Base-by-base conservation (phyloP, 2,888 invertebrate genomes). In the Rotaria macrura region DNA sequence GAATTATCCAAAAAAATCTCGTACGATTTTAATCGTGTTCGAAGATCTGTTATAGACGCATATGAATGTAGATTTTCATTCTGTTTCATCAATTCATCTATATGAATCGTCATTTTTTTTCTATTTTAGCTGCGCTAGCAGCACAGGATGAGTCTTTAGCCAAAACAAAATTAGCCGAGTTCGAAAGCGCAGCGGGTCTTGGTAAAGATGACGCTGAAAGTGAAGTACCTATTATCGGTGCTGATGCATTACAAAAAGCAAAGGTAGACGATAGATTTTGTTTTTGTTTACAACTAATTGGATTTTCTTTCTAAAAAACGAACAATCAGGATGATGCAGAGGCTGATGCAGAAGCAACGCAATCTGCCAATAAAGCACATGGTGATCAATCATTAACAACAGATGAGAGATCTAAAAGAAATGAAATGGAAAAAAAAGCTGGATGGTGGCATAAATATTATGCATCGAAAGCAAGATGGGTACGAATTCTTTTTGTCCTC, bases 381-480 rank as follows among this genome's bases (percentile, higher is more conserved):
- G 38, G 20, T 65, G 25, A 25, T 25, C 3, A 17, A 20, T 9
- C 29, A n/a, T 34, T 34, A 34, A 34, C 17, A 34, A 34, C 65
- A 0, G 14, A 34, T 17, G 34, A 65, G 7, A 34, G 25, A 34
- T 20, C 20, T 17, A 65, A 65, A 65, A 14, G 65, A 65, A 34
- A 65, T 34, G 34, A 65, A 6, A 65, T 65, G 65, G 65, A 65
- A 65, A 65, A 65, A 34, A 2, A 5, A 17, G 65, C 65, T 34
- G 65, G 65, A 65, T 65, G 65, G 65, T 65, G 65, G 65, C 34
- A 65, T 34, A 65, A 65, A 65, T 65, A 65, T 34, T 65, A 65
- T 34, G 65, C 65, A 65, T 65, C 65, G 9, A 65, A 65, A 65
- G 65, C 65, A 17, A 65, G 7, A 65, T 20, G 34, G 9, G 65